A percentile compares a stretch with the other conserved stretches of the same genome.
phyloP scores from a whole-genome alignment of 2,113 vertebrate genomes.

The Glaucidium brasilianum region DNA sequence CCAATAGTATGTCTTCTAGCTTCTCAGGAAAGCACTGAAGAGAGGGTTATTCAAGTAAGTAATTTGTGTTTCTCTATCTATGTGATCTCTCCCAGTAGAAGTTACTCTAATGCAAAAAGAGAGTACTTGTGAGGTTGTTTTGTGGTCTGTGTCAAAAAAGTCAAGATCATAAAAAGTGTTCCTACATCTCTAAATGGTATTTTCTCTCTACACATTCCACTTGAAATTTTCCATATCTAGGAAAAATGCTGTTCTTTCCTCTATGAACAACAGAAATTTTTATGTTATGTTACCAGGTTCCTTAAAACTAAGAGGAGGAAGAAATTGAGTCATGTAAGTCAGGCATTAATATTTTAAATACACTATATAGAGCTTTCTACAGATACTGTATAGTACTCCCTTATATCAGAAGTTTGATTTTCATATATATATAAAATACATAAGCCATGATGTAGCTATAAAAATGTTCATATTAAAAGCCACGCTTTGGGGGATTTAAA shows the following conservation, averaged over 20 bases:
- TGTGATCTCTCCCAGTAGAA: neutral
- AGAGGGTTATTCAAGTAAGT: neutral
- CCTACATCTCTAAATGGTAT: neutral
- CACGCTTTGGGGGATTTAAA: neutral
- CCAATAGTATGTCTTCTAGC: neutral
- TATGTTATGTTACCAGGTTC: neutral
- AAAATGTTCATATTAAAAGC: neutral
- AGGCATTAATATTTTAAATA: neutral
- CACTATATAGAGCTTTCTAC: neutral
- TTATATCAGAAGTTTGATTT: neutral
- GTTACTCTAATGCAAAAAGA: neutral
- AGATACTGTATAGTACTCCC: neutral
- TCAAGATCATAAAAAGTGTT: neutral
- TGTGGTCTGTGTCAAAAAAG: neutral
- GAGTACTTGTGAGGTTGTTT: neutral
- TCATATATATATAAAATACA: neutral
- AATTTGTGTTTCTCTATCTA: neutral
- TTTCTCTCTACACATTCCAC: neutral
- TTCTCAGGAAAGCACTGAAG: neutral
- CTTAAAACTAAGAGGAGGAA: neutral
- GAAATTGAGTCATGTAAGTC: neutral
- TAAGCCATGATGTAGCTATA: neutral
- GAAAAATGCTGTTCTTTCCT: neutral
- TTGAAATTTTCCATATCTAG: neutral
- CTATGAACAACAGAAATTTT: neutral